A percentile compares a stretch with the other conserved stretches of the same genome.
Conservation (phyloP, 2,113 vertebrate species). For the Upupa epops region DNA sequence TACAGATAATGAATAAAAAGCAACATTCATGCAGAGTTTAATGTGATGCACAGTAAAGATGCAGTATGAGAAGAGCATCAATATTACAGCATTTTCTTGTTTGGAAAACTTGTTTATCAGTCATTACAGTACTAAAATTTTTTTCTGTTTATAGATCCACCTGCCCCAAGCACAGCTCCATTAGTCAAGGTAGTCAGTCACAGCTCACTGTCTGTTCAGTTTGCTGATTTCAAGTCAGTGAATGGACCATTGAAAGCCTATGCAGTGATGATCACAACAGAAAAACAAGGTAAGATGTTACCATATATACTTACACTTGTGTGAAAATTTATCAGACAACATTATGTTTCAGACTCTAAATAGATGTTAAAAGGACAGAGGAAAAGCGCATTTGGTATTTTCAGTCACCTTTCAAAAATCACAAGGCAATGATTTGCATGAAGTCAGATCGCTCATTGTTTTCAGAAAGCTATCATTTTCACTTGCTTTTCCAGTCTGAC, state of each 20-base stretch:
- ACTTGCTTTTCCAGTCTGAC: not conserved
- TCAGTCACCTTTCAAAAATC: not conserved
- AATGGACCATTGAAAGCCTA: conserved; percentile 80
- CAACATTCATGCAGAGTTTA: not conserved
- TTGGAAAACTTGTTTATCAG: not conserved
- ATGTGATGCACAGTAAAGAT: not conserved
- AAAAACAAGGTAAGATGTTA: conserved; percentile 56
- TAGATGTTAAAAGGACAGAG: not conserved
- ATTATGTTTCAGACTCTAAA: not conserved
- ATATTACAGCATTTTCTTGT: not conserved
- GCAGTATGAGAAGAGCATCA: not conserved
- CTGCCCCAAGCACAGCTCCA: conserved; percentile 28
- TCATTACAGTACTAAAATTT: not conserved
- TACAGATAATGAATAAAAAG: not conserved
- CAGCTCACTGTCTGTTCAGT: conserved; percentile 67
- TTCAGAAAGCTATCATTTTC: not conserved
- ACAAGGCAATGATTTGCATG: not conserved
- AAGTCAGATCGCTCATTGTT: not conserved
- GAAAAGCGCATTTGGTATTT: not conserved
- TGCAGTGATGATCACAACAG: conserved; percentile 80
- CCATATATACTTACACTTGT: not conserved
- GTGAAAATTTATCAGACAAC: not conserved
- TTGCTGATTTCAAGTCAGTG: conserved; percentile 67
- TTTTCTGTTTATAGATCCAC: conserved; percentile 75
- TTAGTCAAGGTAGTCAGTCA: conserved; percentile 37